Conservation (phyloP, 2,888 invertebrate genomes). For the Volucella inanis region DNA sequence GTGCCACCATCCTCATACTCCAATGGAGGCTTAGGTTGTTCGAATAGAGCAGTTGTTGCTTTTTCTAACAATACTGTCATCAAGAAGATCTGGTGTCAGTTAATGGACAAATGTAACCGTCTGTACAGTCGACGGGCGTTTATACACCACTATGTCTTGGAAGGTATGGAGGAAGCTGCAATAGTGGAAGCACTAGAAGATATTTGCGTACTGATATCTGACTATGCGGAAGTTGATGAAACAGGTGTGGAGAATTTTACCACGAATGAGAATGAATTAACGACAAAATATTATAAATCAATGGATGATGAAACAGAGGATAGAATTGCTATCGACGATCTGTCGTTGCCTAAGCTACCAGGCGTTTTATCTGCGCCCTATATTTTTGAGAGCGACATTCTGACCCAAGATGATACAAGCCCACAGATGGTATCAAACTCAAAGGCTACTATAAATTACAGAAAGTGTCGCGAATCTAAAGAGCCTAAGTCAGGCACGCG, state of each 20-base stretch:
- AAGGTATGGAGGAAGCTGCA: slow-evolving; percentile 89
- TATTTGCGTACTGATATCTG: slow-evolving; percentile 86
- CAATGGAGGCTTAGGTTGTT: slow-evolving; percentile 89
- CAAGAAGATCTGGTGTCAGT: slow-evolving; percentile 90
- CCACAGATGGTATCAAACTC: no score
- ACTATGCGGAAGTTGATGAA: slow-evolving; percentile 87
- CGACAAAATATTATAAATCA: no score
- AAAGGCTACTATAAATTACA: no score
- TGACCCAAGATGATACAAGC: no score
- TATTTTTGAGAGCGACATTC: slow-evolving; percentile 5
- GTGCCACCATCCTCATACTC: slow-evolving; percentile 90
- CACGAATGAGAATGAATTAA: neutral
- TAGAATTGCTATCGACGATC: neutral
- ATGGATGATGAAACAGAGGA: no score
- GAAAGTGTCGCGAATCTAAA: no score
- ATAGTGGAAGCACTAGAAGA: slow-evolving; percentile 86
- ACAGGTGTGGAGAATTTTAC: neutral
- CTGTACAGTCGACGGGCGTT: slow-evolving; percentile 94
- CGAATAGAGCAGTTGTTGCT: slow-evolving; percentile 92
- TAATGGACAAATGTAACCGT: slow-evolving; percentile 92
- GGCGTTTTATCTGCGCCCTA: slow-evolving; percentile 16
- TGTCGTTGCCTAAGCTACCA: slow-evolving; percentile 16
- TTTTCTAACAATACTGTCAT: slow-evolving; percentile 93
- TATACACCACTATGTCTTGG: slow-evolving; percentile 93
- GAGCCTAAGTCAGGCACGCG: no score